phyloP scores from a whole-genome alignment of 2,797 vertebrate genomes.

The Acanthurus lineatus region DNA sequence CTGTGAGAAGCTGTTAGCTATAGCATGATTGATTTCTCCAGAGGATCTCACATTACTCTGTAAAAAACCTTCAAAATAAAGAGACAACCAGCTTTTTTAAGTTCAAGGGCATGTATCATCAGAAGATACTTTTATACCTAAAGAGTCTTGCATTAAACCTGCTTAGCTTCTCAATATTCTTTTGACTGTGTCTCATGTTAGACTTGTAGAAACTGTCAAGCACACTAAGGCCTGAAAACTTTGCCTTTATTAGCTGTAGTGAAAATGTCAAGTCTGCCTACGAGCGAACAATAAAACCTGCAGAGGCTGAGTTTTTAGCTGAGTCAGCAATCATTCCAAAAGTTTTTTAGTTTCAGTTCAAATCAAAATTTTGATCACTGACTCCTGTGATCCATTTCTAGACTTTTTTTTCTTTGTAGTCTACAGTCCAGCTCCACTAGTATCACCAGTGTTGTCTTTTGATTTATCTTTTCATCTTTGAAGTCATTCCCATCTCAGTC shows the following conservation, averaged over 20 bases:
- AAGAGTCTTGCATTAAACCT: conserved; percentile 7
- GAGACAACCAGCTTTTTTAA: neutral
- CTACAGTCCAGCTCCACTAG: neutral
- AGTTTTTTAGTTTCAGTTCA: neutral
- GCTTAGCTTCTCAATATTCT: conserved; percentile 7
- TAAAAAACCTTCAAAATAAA: neutral
- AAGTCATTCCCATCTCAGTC: neutral
- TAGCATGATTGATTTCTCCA: neutral
- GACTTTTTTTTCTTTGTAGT: neutral
- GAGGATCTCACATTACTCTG: neutral
- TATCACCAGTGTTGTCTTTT: neutral
- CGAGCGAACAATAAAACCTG: neutral
- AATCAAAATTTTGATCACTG: neutral
- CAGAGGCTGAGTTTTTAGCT: neutral
- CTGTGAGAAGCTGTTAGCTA: neutral
- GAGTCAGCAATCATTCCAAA: neutral
- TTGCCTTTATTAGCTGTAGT: neutral
- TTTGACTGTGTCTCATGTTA: conserved; percentile 8
- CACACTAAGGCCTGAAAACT: neutral
- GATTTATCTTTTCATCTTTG: neutral
- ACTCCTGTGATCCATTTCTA: neutral
- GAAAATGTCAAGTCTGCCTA: neutral
- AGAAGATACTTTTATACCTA: neutral
- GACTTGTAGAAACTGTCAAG: neutral
- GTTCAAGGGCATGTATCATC: neutral